These are phyloP conservation scores for Catostomus latipinnis DNA, from an alignment of 2,797 vertebrate genomes.

Conservation along the genomic window DNA sequence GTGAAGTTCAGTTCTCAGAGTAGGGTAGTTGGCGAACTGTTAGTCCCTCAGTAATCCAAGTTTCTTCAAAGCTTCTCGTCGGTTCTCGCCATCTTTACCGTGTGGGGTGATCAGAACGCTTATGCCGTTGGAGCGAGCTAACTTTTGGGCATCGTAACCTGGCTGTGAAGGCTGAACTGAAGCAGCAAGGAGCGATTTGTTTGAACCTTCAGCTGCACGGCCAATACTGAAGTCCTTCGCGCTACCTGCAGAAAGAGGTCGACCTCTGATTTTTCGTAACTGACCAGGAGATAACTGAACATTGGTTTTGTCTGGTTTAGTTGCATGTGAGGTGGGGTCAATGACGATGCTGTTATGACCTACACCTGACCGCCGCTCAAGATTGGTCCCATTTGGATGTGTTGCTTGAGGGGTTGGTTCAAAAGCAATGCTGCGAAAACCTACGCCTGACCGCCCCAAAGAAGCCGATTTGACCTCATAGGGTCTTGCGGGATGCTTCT, in stretches of 20 bases:
- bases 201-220: slow-evolving; percentile 48
- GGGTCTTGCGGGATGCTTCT: slow-evolving; percentile 43
- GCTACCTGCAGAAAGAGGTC: slow-evolving; percentile 78
- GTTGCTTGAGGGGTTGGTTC: too few relatives aligned
- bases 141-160: slow-evolving; percentile 66
- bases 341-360: slow-evolving; percentile 74
- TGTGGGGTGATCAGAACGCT: slow-evolving; percentile 89
- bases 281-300: slow-evolving; percentile 42
- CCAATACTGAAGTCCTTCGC: slow-evolving; percentile 76
- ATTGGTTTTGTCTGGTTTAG: background rate
- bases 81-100: slow-evolving; percentile 74
- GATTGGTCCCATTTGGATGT: too few relatives aligned
- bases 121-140: slow-evolving; percentile 79
- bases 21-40: background rate
- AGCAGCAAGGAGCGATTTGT: slow-evolving; percentile 60
- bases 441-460: slow-evolving; percentile 71
- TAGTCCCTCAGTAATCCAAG: slow-evolving; percentile 83
- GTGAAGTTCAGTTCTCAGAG: background rate
- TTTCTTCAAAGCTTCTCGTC: slow-evolving; percentile 86
- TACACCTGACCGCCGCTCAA: slow-evolving; percentile 61
- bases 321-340: background rate
- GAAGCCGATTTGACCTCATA: slow-evolving; percentile 81
- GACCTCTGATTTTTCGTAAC: slow-evolving; percentile 74
- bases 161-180: slow-evolving; percentile 61
- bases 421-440: too few relatives aligned